A percentile compares a stretch with the other conserved stretches of the same genome.
Evolutionary conservation across 2,113 vertebrate genomes (phyloP).

Genomic region (Polypterus bichir): DNA sequence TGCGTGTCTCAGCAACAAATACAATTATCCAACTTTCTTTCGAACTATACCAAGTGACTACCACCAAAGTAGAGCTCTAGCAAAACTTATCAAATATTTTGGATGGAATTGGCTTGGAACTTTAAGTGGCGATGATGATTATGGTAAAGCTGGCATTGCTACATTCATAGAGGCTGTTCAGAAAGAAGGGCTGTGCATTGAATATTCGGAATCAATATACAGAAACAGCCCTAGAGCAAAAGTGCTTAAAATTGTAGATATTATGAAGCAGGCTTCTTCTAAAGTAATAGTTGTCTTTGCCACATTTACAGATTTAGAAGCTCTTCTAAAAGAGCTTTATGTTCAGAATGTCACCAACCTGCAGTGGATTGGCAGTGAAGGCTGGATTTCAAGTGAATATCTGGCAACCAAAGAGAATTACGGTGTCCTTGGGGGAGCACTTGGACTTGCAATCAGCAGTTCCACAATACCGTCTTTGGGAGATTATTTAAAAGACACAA

Average conservation of each 20-base stretch:
- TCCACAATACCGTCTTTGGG: neutral
- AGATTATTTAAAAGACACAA: neutral
- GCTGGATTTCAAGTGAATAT: neutral
- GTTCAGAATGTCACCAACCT: conserved; percentile 5
- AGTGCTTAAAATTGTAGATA: neutral
- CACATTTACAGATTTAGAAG: neutral
- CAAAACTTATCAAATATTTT: conserved; percentile 2
- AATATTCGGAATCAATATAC: conserved; percentile 1
- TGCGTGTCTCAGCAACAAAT: neutral
- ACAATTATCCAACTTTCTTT: neutral
- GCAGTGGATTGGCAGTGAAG: conserved; percentile 8
- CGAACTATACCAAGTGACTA: conserved; percentile 3
- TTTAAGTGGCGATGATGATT: conserved; percentile 4
- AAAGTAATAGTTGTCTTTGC: conserved; percentile 2
- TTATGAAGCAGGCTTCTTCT: neutral
- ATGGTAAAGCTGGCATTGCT: conserved; percentile 6
- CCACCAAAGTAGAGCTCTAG: conserved; percentile 6
- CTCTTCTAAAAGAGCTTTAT: neutral
- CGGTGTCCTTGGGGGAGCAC: neutral
- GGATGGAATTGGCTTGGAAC: conserved; percentile 13
- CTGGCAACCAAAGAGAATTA: neutral
- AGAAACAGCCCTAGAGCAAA: neutral
- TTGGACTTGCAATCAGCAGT: conserved; percentile 2
- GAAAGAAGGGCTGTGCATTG: neutral
- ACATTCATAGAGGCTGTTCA: neutral